phyloP scores from a whole-genome alignment of 1,140 invertebrate genomes.

The Homalodisca vitripennis region DNA sequence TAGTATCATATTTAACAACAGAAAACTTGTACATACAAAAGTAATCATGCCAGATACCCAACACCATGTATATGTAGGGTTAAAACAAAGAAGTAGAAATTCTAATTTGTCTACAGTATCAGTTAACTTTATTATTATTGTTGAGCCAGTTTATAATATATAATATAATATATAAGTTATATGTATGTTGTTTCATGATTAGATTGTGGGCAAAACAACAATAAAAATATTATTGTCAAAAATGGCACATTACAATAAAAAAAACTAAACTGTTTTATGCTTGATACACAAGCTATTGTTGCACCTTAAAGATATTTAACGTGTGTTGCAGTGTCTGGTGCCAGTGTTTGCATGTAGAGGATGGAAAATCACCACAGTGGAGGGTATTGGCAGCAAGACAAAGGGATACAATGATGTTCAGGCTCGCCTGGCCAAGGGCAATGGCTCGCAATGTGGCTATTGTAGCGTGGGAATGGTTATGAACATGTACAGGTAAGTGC shows the following conservation, averaged over 20 bases:
- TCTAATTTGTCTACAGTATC: too few relatives aligned
- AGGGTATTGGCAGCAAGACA: slow-evolving; percentile 49
- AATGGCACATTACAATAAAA: not conserved
- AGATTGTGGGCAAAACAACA: too few relatives aligned
- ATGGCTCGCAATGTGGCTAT: slow-evolving; percentile 52
- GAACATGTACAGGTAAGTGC: slow-evolving; percentile 49
- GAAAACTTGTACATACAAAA: too few relatives aligned
- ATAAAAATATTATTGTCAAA: not conserved
- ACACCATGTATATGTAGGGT: too few relatives aligned
- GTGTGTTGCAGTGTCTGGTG: slow-evolving; percentile 49
- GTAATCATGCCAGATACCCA: too few relatives aligned
- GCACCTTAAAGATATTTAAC: not conserved
- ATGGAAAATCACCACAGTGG: slow-evolving; percentile 52
- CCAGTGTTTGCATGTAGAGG: slow-evolving; percentile 52
- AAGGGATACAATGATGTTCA: slow-evolving; percentile 48
- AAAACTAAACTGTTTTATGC: not conserved
- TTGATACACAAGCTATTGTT: not conserved
- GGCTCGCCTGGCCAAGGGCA: slow-evolving; percentile 45
- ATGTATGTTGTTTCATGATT: too few relatives aligned
- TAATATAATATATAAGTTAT: too few relatives aligned
- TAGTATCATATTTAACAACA: too few relatives aligned
- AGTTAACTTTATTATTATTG: too few relatives aligned
- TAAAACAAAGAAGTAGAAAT: too few relatives aligned
- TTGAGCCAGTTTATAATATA: too few relatives aligned
- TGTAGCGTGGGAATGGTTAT: slow-evolving; percentile 54